Evolutionary conservation across 2,113 vertebrate genomes (phyloP).

Genomic region (Hemiscyllium ocellatum): DNA sequence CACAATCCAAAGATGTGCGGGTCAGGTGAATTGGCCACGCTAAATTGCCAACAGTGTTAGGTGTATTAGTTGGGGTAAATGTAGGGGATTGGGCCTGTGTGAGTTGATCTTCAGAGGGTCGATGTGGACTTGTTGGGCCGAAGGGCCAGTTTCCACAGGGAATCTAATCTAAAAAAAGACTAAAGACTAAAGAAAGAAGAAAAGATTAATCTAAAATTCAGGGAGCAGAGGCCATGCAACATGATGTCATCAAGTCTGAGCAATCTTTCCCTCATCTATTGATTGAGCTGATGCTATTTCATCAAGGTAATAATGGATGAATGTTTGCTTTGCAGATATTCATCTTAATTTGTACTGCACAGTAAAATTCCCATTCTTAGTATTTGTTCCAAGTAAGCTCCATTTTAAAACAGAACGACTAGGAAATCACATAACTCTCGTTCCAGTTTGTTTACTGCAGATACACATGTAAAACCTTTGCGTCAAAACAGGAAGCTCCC

Average conservation of each 20-base stretch:
- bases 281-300: background rate
- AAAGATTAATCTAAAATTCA: background rate
- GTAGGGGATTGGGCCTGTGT: too few relatives aligned
- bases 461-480: background rate
- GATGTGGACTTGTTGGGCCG: too few relatives aligned
- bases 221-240: background rate
- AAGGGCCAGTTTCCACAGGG: too few relatives aligned
- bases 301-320: background rate
- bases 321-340: background rate
- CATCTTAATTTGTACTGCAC: background rate
- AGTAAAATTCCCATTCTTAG: background rate
- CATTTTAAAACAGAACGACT: background rate
- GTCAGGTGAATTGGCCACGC: too few relatives aligned
- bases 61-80: too few relatives aligned
- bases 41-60: too few relatives aligned
- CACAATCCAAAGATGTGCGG: too few relatives aligned
- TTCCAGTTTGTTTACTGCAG: background rate
- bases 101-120: too few relatives aligned
- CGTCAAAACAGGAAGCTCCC: constrained; percentile 20
- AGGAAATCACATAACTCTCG: background rate
- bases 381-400: background rate
- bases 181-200: background rate
- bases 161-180: background rate
- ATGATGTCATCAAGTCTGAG: background rate
- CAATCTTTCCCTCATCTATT: background rate